Evolutionary conservation across 2,797 vertebrate species (phyloP).

Genomic region (Spinus pinus): DNA sequence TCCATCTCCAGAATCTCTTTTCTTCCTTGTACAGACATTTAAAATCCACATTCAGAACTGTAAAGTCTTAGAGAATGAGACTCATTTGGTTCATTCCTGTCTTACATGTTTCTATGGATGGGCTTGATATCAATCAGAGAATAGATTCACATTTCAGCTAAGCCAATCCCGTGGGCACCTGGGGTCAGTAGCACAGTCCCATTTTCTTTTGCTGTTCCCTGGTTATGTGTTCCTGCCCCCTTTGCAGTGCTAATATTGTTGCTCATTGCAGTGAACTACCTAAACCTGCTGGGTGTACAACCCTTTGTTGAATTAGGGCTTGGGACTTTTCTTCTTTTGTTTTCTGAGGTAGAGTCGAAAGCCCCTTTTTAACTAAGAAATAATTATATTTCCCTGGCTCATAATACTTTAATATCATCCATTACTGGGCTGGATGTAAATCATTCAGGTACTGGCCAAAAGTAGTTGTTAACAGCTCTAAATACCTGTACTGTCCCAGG

Average conservation of each 20-base stretch:
- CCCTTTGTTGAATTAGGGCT: not conserved
- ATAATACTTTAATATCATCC: not conserved
- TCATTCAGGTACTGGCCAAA: not conserved
- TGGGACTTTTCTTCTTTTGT: not conserved
- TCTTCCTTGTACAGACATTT: not conserved
- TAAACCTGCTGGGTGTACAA: not conserved
- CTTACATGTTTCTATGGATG: not conserved
- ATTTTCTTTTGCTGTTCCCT: not conserved
- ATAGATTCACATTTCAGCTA: not conserved
- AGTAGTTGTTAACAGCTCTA: not conserved
- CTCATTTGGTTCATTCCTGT: not conserved
- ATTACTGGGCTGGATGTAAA: not conserved
- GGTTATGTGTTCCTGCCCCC: not conserved
- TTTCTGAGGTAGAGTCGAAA: not conserved
- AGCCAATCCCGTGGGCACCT: not conserved
- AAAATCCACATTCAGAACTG: not conserved
- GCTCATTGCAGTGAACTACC: not conserved
- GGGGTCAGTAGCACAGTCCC: not conserved
- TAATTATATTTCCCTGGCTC: not conserved
- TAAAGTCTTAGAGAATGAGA: not conserved
- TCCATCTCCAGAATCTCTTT: not conserved
- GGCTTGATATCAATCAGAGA: not conserved
- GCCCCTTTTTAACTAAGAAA: not conserved
- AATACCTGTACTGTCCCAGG: not conserved
- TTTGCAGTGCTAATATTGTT: not conserved